Conservation (phyloP, 1,140 invertebrate genomes). For the Nylanderia fulva region DNA sequence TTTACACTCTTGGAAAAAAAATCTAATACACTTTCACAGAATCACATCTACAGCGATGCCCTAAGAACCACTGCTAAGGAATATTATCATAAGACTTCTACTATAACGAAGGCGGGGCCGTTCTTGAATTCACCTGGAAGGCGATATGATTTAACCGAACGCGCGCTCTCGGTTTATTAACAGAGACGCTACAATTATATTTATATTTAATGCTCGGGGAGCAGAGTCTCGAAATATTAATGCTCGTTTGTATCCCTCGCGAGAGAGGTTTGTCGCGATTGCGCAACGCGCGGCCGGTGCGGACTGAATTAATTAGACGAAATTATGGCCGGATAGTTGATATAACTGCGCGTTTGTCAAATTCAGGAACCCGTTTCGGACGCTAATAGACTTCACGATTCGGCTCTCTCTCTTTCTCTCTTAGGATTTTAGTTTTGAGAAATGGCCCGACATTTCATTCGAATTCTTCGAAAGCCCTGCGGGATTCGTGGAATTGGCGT, state of each 20-base stretch:
- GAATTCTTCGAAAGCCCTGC: background rate
- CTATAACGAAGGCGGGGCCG: background rate
- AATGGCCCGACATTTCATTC: background rate
- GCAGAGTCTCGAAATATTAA: background rate
- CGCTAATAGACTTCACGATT: background rate
- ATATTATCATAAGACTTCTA: background rate
- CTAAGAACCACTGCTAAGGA: background rate
- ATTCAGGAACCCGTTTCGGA: background rate
- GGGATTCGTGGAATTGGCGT: background rate
- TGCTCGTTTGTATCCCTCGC: background rate
- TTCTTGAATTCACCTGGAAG: background rate
- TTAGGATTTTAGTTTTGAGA: too few relatives aligned
- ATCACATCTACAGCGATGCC: background rate
- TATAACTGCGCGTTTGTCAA: conserved; percentile 10
- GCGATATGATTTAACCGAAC: conserved; percentile 9
- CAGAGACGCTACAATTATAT: background rate
- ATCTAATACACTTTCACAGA: too few relatives aligned
- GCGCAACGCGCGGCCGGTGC: conserved; percentile 3
- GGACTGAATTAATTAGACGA: conserved; percentile 32
- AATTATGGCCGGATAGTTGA: background rate
- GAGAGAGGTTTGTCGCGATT: background rate
- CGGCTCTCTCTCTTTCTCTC: background rate
- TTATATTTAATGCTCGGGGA: conserved; percentile 23
- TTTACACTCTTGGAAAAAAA: too few relatives aligned
- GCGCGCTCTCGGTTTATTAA: conserved; percentile 21